These are phyloP conservation scores for Anarrhichthys ocellatus DNA, from an alignment of 2,113 vertebrate genomes.

Conservation along the genomic window DNA sequence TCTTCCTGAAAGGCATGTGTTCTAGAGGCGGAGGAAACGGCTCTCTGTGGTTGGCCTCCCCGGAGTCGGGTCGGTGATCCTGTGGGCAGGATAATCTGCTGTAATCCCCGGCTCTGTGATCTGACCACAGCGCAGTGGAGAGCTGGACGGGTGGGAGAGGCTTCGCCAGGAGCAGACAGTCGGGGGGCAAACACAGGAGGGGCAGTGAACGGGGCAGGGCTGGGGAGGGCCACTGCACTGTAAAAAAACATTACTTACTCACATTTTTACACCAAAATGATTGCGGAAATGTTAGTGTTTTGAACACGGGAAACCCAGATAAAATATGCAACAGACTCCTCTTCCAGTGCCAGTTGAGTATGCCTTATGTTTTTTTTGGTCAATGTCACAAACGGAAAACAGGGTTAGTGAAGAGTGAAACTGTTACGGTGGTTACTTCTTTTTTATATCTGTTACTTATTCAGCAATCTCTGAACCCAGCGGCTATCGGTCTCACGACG, in stretches of 20 bases:
- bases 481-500: no score
- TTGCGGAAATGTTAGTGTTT: no score
- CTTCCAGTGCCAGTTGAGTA: no score
- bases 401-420: no score
- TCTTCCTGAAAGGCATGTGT: conserved; percentile 67
- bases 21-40: conserved; percentile 43
- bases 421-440: no score
- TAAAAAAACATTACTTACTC: not conserved
- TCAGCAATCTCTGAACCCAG: no score
- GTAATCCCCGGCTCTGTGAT: conserved; percentile 78
- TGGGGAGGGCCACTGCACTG: conserved; percentile 4
- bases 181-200: not conserved
- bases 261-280: no score
- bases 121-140: conserved; percentile 55
- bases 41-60: conserved; percentile 39
- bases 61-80: conserved; percentile 56
- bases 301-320: no score
- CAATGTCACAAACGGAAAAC: no score
- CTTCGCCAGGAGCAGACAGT: conserved; percentile 17
- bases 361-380: no score
- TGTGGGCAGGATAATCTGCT: conserved; percentile 77
- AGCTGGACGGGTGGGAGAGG: conserved; percentile 42
- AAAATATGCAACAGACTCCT: no score
- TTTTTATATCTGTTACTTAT: no score
- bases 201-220: not conserved